A percentile compares a stretch with the other conserved stretches of the same genome.
These are phyloP conservation scores for Schizotus pectinicornis DNA, from an alignment of 2,888 invertebrate species.

Conservation along the genomic window DNA sequence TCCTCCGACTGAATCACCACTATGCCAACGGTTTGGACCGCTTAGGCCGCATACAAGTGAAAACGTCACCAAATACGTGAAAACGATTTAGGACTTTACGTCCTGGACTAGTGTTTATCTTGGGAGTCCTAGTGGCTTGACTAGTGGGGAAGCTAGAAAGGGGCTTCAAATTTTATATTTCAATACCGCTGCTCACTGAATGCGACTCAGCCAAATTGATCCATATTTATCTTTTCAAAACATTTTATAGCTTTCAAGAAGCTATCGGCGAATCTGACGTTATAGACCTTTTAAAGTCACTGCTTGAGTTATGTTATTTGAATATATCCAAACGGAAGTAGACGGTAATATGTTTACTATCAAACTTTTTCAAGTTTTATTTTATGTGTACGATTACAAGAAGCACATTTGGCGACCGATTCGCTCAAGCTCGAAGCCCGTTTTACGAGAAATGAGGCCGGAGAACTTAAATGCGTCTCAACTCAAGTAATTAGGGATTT, in stretches of 20 bases:
- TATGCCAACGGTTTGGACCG: constrained; percentile 16
- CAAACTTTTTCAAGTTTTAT: constrained; percentile 40
- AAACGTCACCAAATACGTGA: too few relatives aligned
- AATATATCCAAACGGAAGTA: constrained; percentile 40
- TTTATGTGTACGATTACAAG: constrained; percentile 32
- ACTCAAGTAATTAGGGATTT: constrained; percentile 14
- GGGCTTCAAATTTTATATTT: constrained; percentile 13
- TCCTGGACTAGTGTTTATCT: too few relatives aligned
- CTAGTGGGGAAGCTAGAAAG: too few relatives aligned
- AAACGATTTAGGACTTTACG: too few relatives aligned
- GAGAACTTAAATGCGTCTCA: too few relatives aligned
- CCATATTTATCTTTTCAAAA: constrained; percentile 37
- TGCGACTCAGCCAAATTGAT: constrained; percentile 25
- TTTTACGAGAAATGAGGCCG: too few relatives aligned
- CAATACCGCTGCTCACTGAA: constrained; percentile 21
- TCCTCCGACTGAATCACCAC: constrained; percentile 25
- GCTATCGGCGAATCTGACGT: constrained; percentile 31
- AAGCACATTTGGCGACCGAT: constrained; percentile 8
- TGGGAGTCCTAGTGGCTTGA: too few relatives aligned
- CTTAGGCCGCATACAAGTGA: constrained; percentile 7
- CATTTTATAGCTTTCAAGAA: constrained; percentile 34
- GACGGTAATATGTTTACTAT: constrained; percentile 46
- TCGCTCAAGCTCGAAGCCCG: background rate
- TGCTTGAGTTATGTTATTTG: constrained; percentile 34
- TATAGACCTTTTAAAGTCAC: constrained; percentile 37